These are phyloP conservation scores for Erythrocercus mccallii DNA, from an alignment of 2,113 vertebrate species.

Conservation along the genomic window DNA sequence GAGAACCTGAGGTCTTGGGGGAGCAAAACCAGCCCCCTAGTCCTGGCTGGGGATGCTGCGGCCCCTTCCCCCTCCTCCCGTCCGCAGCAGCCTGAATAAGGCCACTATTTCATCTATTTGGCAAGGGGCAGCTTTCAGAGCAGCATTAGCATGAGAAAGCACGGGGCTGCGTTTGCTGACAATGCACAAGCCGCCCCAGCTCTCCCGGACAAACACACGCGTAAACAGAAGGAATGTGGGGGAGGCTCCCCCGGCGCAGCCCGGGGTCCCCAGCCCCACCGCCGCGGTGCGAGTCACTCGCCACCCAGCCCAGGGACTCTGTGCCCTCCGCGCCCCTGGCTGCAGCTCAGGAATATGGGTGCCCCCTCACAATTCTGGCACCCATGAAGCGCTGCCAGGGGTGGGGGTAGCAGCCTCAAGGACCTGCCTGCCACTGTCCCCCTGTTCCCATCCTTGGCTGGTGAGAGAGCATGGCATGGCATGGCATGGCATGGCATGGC, in stretches of 20 bases:
- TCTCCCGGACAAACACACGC: constrained; percentile 92
- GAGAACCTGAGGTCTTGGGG: background rate
- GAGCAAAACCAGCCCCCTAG: background rate
- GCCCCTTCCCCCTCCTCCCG: constrained; percentile 51
- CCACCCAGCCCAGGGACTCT: background rate
- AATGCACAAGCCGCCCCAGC: constrained; percentile 83
- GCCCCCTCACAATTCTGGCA: fast-evolving
- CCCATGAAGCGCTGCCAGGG: fast-evolving
- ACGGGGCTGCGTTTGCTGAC: constrained; percentile 89
- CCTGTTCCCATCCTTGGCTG: fast-evolving
- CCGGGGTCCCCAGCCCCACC: background rate
- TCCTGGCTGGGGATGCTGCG: background rate
- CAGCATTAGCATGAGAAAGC: constrained; percentile 96
- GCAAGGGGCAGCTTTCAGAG: constrained; percentile 89
- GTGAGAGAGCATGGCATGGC: too few species aligned
- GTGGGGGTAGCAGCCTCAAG: background rate
- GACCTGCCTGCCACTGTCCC: background rate
- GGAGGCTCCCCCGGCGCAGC: constrained; percentile 19
- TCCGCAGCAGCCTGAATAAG: constrained; percentile 86
- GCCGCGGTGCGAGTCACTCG: fast-evolving
- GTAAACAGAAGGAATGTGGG: constrained; percentile 95
- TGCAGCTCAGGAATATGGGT: background rate
- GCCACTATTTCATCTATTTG: constrained; percentile 93
- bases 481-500: too few species aligned
- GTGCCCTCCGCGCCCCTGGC: fast-evolving